These are phyloP conservation scores for Pyrocephalus nanus DNA, from an alignment of 2,797 vertebrate genomes.

Conservation along the genomic window DNA sequence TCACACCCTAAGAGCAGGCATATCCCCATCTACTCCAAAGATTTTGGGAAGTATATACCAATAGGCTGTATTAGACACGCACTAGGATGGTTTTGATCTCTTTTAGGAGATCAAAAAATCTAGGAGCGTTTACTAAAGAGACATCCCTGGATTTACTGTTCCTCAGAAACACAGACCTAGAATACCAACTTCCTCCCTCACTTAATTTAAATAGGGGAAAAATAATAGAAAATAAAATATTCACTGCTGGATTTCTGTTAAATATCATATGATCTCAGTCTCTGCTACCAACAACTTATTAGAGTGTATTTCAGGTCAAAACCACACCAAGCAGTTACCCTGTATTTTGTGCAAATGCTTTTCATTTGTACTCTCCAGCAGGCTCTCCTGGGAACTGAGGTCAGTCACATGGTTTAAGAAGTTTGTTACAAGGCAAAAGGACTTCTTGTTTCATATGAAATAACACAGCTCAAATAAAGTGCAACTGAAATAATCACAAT, in stretches of 20 bases:
- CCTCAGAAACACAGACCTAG: not conserved
- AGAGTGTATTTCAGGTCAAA: not conserved
- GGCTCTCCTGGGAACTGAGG: not conserved
- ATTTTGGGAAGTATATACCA: not conserved
- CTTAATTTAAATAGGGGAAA: not conserved
- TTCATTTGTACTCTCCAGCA: not conserved
- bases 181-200: not conserved
- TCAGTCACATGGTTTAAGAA: not conserved
- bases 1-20: not conserved
- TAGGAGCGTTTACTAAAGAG: not conserved
- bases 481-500: not conserved
- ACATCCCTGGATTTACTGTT: not conserved
- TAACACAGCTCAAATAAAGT: not conserved
- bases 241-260: not conserved
- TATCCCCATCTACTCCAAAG: not conserved
- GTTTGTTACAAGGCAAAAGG: not conserved
- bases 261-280: not conserved
- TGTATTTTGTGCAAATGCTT: not conserved
- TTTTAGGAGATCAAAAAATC: not conserved
- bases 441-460: conserved; percentile 5
- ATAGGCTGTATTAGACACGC: not conserved
- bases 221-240: not conserved
- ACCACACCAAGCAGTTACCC: not conserved
- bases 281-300: not conserved
- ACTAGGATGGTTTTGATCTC: not conserved